These are phyloP conservation scores for Hydrolagus colliei DNA, from an alignment of 2,797 vertebrate genomes.

Conservation along the genomic window DNA sequence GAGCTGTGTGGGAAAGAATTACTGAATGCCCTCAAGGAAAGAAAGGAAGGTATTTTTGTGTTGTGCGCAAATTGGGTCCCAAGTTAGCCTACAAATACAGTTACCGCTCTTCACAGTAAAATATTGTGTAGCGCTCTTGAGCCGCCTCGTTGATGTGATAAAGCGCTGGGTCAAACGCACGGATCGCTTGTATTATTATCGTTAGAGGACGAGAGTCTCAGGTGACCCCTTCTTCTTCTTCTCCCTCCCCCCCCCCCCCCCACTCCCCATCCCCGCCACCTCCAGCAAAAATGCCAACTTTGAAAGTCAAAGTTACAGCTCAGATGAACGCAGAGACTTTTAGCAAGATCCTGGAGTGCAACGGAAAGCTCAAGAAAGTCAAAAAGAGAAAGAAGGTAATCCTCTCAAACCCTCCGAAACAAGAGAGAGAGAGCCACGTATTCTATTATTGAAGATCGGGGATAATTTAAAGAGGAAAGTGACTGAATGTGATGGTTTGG, in stretches of 20 bases:
- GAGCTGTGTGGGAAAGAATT: conserved; percentile 42
- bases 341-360: conserved; percentile 47
- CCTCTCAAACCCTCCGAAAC: background rate
- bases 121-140: too few species aligned
- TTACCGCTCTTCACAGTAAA: too few species aligned
- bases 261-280: too few species aligned
- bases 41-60: conserved; percentile 41
- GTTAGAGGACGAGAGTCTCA: background rate
- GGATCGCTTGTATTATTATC: too few species aligned
- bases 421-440: background rate
- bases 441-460: too few species aligned
- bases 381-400: conserved; percentile 43
- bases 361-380: conserved; percentile 40
- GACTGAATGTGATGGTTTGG: too few species aligned
- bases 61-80: too few species aligned
- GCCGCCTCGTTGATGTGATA: background rate
- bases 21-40: conserved; percentile 43
- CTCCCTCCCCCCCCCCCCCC: too few species aligned
- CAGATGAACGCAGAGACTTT: conserved; percentile 53
- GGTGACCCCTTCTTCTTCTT: background rate
- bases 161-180: too few species aligned
- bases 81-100: too few species aligned
- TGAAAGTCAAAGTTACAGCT: conserved; percentile 51
- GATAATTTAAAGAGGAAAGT: too few species aligned
- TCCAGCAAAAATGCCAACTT: conserved; percentile 43